Evolutionary conservation across 2,888 invertebrate species (phyloP), one percentile per base, ranked within the genome.

Genomic region (Phasia obesa): DNA sequence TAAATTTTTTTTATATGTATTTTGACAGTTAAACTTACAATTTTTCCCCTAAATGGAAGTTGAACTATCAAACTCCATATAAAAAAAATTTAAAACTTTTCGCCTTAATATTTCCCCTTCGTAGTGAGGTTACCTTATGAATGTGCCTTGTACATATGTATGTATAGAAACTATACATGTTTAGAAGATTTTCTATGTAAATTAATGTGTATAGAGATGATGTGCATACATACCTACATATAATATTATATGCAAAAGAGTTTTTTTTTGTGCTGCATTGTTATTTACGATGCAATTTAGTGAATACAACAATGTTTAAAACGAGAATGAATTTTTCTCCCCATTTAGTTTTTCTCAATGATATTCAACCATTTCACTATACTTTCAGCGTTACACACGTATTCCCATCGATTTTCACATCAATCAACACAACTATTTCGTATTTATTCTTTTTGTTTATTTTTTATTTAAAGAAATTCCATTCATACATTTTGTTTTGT

Each of bases 341-440:
- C 38, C 38, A 60, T 62, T 65, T 62, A 65, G 27, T 69, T 62
- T 25, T 60, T 23, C 42, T 53, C 69, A 62, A 77, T 70, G 53
- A 53, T 69, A 47, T 53, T 59, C 55, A 42, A 53, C 35, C 25
- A 64, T 51, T 47, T 51, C 21, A 69, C 31, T 15, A 17, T 44
- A 57, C n/a, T 47, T 17, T 47, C 7, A 47, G 17, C 4, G 7
- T 17, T 23, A 17, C 5, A 15, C 47, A 65, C 38, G 38, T 62
- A 74, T 80, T 80, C 62, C 74, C 74, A 80, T 80, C 69, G 74
- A 74, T 80, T 74, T 74, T 55, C 80, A 69, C 80, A 80, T 80
- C 80, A 74, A 74, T 69, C 80, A 80, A 80, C 74, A 74, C 67
- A 80, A 74, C 53, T 62, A 77, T 77, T 77, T 62, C n/a, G 21